phyloP scores from a whole-genome alignment of 2,888 invertebrate species.

The Kryphioiulus occultus region DNA sequence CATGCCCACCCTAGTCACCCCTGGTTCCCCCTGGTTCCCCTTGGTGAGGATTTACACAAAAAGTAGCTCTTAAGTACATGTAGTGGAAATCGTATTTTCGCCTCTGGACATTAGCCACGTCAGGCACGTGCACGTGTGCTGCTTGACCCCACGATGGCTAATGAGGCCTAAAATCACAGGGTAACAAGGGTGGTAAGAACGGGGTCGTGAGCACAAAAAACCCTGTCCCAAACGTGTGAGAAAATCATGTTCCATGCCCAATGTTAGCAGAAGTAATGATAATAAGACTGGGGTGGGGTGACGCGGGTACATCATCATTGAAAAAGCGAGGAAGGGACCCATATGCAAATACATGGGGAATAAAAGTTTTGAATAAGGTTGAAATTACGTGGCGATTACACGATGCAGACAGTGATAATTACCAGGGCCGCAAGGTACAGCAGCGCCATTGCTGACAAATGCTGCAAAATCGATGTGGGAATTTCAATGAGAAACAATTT shows the following conservation, averaged over 20 bases:
- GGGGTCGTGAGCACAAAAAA: neutral
- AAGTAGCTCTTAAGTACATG: neutral
- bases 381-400: constrained; percentile 15
- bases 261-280: constrained; percentile 21
- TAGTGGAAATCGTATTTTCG: constrained; percentile 11
- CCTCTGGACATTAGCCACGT: neutral
- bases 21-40: no score
- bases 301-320: no score
- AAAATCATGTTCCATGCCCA: no score
- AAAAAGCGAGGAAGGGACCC: neutral
- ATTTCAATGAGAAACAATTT: constrained; percentile 40
- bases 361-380: neutral
- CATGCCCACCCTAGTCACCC: no score
- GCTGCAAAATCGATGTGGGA: constrained; percentile 14
- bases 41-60: neutral
- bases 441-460: constrained; percentile 4
- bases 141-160: neutral
- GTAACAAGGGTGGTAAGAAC: neutral
- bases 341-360: neutral
- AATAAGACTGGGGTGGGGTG: neutral
- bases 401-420: neutral
- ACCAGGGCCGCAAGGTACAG: constrained; percentile 20
- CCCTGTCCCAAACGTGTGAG: neutral
- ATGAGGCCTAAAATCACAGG: constrained; percentile 7
- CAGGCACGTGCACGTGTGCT: neutral